Evolutionary conservation across 2,113 vertebrate genomes (phyloP), one percentile per base, ranked within the genome.

Genomic region (Aleadryas rufinucha): DNA sequence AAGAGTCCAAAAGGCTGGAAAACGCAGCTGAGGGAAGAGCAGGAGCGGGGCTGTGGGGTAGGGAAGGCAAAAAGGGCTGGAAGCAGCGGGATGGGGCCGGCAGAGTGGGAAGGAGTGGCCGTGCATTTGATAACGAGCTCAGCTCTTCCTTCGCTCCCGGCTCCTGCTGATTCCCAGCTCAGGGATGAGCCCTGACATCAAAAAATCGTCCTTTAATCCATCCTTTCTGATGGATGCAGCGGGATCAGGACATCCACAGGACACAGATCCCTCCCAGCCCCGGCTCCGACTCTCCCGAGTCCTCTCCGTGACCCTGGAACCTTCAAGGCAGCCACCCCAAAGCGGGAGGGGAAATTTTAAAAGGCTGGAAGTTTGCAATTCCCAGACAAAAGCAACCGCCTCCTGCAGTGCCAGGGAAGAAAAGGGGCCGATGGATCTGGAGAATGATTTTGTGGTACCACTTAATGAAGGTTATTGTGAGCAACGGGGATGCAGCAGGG

Each of bases 141-240:
- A n/a, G 39, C 61, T 37, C 80, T 59, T 5, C 41, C 61, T 47
- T 27, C 30, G 2, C 64, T 60, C 47, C 70, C 35, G 16, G 31
- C 33, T 60, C 33, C 42, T 49, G 11, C 47, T 17, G 22, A 20
- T 42, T 52, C 31, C 44, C 45, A n/a, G 7, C 42, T 52, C 85
- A 20, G 0, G 1, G 50, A 27, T 26, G 30, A 64, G 54, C 49
- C 13, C 26, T 10, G 50, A 53, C n/a, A 45, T 31, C 20, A 54
- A 71, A 82, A 80, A 2, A 0, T 0, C 1, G 0, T 7, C 54
- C 49, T 81, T 39, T 50, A 13, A 85, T 33, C 79, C 5, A 0
- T 11, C 22, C 52, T 49, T 17, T 79, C 45, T 14, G 35, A 64
- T 2, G 76, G 54, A 26, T 30, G n/a, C 44, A 19, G 39, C 16